Conservation (phyloP, 2,797 vertebrate genomes). For the Fratercula arctica region DNA sequence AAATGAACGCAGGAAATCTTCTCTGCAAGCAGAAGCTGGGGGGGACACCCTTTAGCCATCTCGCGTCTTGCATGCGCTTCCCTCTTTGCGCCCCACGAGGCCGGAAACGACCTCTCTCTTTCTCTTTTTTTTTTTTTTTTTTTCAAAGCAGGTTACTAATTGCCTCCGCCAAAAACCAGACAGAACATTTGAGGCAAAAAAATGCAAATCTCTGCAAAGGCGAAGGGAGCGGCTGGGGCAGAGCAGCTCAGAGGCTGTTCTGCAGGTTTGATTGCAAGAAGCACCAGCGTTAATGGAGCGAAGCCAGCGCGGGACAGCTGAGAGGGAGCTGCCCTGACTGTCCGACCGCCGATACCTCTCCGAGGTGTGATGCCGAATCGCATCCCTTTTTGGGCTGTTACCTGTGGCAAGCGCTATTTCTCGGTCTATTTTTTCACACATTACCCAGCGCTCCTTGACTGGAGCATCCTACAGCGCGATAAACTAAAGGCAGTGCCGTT, state of each 20-base stretch:
- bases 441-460: not conserved
- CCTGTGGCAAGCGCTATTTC: too few species aligned
- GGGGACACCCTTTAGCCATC: not conserved
- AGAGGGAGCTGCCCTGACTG: not conserved
- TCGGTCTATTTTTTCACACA: not conserved
- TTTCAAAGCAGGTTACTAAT: not conserved
- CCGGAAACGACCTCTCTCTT: not conserved
- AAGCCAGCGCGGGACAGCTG: not conserved
- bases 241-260: not conserved
- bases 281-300: fast-evolving
- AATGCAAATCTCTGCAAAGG: not conserved
- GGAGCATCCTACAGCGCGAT: not conserved
- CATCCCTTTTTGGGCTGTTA: not conserved
- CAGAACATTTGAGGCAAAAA: not conserved
- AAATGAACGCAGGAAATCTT: not conserved
- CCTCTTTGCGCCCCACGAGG: not conserved
- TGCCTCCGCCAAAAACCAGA: not conserved
- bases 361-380: fast-evolving
- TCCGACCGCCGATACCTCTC: fast-evolving
- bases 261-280: not conserved
- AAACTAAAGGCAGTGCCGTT: not conserved
- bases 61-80: fast-evolving
- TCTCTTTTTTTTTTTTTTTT: not conserved
- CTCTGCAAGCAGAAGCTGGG: not conserved
- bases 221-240: not conserved